Percentiles rank a stretch among this genome's conserved stretches.
Conservation (phyloP, 1,140 invertebrate genomes). For the Dysdera silvatica region DNA sequence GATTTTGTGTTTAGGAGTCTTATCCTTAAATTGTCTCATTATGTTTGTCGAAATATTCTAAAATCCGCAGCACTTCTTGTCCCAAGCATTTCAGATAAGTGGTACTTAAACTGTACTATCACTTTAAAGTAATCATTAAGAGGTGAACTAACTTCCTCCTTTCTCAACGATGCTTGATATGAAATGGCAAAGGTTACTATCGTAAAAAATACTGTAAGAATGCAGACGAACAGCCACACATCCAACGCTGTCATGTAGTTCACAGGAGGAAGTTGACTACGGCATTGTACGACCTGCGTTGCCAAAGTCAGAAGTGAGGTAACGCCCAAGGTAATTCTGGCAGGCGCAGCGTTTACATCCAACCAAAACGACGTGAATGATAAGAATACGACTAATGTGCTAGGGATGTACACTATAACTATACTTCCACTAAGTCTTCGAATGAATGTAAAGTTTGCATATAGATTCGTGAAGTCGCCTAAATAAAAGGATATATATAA, state of each 20-base stretch:
- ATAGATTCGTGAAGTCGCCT: constrained; percentile 28
- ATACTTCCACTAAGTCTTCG: constrained; percentile 28
- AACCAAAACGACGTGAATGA: constrained; percentile 44
- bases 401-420: constrained; percentile 33
- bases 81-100: no score
- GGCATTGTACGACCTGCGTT: constrained; percentile 31
- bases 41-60: no score
- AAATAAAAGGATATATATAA: neutral
- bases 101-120: no score
- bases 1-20: no score
- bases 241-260: constrained; percentile 37
- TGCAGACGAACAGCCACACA: constrained; percentile 37
- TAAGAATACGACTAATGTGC: constrained; percentile 28
- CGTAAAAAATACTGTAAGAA: constrained; percentile 43
- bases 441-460: constrained; percentile 31
- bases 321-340: constrained; percentile 39
- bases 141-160: constrained; percentile 5
- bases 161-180: constrained; percentile 6
- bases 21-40: no score
- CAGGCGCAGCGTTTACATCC: constrained; percentile 42
- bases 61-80: no score
- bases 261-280: constrained; percentile 23
- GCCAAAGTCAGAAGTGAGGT: constrained; percentile 35
- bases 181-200: constrained; percentile 43
- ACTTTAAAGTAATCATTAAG: no score